These are phyloP conservation scores for Gallinago media DNA, from an alignment of 2,113 vertebrate species.

Conservation along the genomic window DNA sequence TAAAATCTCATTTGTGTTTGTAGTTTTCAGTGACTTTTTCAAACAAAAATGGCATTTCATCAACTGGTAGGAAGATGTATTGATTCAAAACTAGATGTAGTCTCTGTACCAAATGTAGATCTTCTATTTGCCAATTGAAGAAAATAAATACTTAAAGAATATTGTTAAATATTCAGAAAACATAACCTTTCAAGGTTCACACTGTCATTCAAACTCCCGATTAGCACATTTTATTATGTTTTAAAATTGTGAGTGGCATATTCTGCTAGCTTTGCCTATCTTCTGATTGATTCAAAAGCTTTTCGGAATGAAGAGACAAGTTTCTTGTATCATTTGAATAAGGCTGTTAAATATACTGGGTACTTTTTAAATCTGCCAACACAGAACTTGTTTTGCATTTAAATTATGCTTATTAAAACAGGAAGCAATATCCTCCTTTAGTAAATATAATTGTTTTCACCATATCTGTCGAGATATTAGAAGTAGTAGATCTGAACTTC, in stretches of 20 bases:
- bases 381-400: constrained; percentile 14
- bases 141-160: neutral
- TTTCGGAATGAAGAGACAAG: neutral
- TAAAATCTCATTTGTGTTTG: neutral
- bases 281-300: neutral
- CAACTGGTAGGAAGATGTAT: neutral
- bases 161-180: neutral
- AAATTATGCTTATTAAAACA: constrained; percentile 2
- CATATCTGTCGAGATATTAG: neutral
- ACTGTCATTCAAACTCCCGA: neutral
- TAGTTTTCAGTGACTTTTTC: neutral
- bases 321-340: neutral
- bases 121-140: neutral
- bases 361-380: neutral
- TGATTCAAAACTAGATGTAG: neutral
- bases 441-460: constrained; percentile 24
- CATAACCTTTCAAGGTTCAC: neutral
- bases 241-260: neutral
- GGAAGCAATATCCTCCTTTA: neutral
- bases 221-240: neutral
- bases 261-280: neutral
- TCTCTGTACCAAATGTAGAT: neutral
- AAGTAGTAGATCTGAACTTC: neutral
- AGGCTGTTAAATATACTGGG: neutral
- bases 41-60: neutral